These are phyloP conservation scores for Rhogogaster chlorosoma DNA, from an alignment of 2,888 invertebrate species.

Conservation along the genomic window DNA sequence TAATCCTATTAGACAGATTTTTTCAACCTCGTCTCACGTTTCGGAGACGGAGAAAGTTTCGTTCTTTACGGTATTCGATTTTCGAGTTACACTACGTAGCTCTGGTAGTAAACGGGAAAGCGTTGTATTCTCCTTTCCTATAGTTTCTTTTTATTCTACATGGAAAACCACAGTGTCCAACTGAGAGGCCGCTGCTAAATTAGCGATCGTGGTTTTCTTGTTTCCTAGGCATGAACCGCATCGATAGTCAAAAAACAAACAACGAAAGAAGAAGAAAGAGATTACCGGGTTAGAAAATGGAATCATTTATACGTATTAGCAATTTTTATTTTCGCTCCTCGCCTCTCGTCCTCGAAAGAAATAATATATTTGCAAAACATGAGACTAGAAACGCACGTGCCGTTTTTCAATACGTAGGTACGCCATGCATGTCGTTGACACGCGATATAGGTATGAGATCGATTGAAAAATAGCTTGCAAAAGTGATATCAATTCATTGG, in stretches of 20 bases:
- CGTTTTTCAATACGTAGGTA: not conserved
- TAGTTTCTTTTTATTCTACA: not conserved
- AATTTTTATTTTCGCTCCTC: not conserved
- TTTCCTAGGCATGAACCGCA: not conserved
- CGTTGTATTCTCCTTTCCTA: not conserved
- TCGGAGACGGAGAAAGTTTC: slow-evolving; percentile 43
- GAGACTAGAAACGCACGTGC: slow-evolving; percentile 21
- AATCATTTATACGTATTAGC: not conserved
- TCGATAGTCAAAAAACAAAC: not conserved
- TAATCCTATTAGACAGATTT: slow-evolving; percentile 44
- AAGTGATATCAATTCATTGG: slow-evolving; percentile 20
- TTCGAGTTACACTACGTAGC: not conserved
- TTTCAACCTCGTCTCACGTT: slow-evolving; percentile 24
- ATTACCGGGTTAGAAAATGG: not conserved
- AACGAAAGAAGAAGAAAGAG: not conserved
- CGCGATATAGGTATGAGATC: not conserved
- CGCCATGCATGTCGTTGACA: not conserved
- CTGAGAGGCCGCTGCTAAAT: not conserved
- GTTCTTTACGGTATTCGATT: slow-evolving; percentile 39
- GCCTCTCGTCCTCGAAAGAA: not conserved
- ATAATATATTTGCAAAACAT: slow-evolving; percentile 16
- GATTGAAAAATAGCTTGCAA: slow-evolving; percentile 2
- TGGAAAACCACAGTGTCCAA: slow-evolving; percentile 10
- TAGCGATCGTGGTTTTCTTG: not conserved
- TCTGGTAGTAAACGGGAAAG: not conserved